phyloP scores from a whole-genome alignment of 2,797 vertebrate genomes.

The Danio kyathit region DNA sequence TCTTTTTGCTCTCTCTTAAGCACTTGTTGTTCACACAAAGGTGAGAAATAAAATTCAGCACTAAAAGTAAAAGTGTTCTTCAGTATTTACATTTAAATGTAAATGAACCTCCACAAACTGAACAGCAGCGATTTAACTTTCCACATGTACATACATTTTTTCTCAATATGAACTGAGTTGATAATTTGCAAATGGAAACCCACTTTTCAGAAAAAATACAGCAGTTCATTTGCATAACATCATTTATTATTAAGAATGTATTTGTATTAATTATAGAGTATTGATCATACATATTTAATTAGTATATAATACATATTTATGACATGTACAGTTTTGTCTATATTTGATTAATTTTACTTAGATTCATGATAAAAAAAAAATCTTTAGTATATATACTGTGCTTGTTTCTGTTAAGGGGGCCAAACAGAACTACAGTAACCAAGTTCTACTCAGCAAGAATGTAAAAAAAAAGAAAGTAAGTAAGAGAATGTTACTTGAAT shows the following conservation, averaged over 20 bases:
- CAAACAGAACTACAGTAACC: background rate
- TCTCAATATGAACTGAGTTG: background rate
- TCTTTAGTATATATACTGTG: background rate
- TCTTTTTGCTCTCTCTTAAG: too few relatives aligned
- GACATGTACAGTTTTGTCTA: too few relatives aligned
- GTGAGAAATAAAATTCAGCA: too few relatives aligned
- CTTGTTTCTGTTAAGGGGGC: slow-evolving; percentile 1
- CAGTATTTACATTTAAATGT: too few relatives aligned
- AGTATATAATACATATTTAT: slow-evolving; percentile 15
- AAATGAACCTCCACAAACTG: too few relatives aligned
- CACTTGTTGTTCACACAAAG: too few relatives aligned
- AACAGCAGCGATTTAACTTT: background rate
- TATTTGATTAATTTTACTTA: too few relatives aligned
- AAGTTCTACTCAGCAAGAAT: slow-evolving; percentile 7
- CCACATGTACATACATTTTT: background rate
- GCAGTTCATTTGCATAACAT: slow-evolving; percentile 1
- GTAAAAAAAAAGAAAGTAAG: background rate
- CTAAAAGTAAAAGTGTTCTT: too few relatives aligned
- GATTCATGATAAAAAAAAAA: too few relatives aligned
- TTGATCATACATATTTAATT: background rate
- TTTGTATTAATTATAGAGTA: background rate
- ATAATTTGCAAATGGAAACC: background rate
- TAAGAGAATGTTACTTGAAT: background rate
- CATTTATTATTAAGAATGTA: background rate
- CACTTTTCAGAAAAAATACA: too few relatives aligned